Percentiles rank a stretch among this genome's conserved stretches.
phyloP scores from a whole-genome alignment of 2,113 vertebrate genomes.

The Pomatostomus ruficeps region DNA sequence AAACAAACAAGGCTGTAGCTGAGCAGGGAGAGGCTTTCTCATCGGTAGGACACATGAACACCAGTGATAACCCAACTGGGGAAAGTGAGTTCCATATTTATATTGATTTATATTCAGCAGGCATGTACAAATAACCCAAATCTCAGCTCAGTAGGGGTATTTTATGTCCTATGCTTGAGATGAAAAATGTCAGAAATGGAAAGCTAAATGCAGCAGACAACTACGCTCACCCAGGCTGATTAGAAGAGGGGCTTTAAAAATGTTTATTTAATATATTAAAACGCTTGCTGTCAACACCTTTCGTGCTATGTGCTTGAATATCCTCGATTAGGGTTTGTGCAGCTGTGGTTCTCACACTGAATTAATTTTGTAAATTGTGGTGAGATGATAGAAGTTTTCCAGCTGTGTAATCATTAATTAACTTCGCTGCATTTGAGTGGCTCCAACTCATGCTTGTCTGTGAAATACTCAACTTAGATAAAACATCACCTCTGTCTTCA shows the following conservation, averaged over 20 bases:
- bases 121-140: neutral
- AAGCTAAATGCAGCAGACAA: slow-evolving; percentile 26
- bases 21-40: neutral
- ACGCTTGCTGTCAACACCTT: slow-evolving; percentile 30
- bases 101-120: neutral
- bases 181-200: neutral
- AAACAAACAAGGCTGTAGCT: neutral
- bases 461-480: neutral
- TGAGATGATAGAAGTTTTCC: slow-evolving; percentile 58
- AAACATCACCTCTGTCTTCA: slow-evolving; percentile 5
- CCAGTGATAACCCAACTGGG: neutral
- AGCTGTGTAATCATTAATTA: slow-evolving; percentile 67
- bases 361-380: slow-evolving; percentile 60
- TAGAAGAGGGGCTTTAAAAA: slow-evolving; percentile 23
- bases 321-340: slow-evolving; percentile 46
- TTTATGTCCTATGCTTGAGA: neutral
- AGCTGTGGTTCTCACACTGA: slow-evolving; percentile 48
- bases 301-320: slow-evolving; percentile 37
- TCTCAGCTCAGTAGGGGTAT: neutral
- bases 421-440: slow-evolving; percentile 47
- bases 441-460: slow-evolving; percentile 24
- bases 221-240: neutral
- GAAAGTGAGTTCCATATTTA: neutral
- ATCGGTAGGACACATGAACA: neutral
- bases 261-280: slow-evolving; percentile 52